A percentile compares a stretch with the other conserved stretches of the same genome.
These are phyloP conservation scores for Oasisia sp. DNA, from an alignment of 2,888 invertebrate genomes.

Conservation along the genomic window DNA sequence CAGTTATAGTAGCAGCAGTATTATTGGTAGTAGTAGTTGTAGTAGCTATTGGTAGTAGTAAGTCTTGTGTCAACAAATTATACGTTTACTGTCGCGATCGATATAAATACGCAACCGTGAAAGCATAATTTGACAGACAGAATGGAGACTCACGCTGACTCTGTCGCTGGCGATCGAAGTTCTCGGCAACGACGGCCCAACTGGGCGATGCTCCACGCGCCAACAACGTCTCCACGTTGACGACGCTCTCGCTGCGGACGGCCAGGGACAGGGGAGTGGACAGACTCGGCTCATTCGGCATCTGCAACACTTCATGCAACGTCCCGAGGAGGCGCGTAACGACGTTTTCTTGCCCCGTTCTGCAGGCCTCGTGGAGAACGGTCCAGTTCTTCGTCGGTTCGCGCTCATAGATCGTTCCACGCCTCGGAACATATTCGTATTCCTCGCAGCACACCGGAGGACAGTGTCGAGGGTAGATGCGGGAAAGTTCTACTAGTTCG, in stretches of 20 bases:
- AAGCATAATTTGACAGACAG: no score
- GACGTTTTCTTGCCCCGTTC: neutral
- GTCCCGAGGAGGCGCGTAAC: neutral
- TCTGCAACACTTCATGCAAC: neutral
- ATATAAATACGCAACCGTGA: no score
- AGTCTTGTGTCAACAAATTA: no score
- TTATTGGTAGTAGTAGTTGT: no score
- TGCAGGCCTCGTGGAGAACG: constrained; percentile 7
- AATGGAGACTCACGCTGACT: neutral
- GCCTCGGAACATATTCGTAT: neutral
- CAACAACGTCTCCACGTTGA: neutral
- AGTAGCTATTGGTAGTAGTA: no score
- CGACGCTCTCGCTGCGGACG: neutral
- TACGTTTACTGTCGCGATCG: no score
- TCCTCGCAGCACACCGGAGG: neutral
- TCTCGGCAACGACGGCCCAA: neutral
- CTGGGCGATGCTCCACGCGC: neutral
- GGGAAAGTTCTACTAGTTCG: neutral
- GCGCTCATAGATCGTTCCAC: neutral
- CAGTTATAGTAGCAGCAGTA: no score
- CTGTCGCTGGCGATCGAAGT: neutral
- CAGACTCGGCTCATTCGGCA: neutral
- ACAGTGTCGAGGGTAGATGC: neutral
- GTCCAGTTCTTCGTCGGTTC: neutral
- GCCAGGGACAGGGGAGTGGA: neutral